These are phyloP conservation scores for Nothoprocta pentlandii DNA, from an alignment of 2,113 vertebrate genomes.

Conservation along the genomic window DNA sequence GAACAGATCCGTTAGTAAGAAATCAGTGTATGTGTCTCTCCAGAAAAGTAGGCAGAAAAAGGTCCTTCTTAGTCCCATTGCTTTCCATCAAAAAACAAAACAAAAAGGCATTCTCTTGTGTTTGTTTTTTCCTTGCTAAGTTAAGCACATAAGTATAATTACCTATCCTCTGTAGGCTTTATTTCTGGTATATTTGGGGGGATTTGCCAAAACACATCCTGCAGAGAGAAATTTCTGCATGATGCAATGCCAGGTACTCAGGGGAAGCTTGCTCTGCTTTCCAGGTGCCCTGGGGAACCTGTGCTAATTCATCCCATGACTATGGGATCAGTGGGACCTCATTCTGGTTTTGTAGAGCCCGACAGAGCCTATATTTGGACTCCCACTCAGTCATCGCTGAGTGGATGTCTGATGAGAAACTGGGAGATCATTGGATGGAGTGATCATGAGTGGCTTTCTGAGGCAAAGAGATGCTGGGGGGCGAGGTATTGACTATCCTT, in stretches of 20 bases:
- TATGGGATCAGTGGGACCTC: background rate
- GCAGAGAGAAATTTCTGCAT: background rate
- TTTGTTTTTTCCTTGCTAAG: background rate
- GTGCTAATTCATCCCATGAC: background rate
- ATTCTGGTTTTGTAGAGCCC: background rate
- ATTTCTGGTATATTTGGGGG: background rate
- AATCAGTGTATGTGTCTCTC: background rate
- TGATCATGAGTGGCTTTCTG: background rate
- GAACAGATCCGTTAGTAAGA: background rate
- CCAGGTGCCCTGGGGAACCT: background rate
- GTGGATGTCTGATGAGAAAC: background rate
- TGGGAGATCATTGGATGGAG: background rate
- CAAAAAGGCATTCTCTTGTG: rapidly evolving
- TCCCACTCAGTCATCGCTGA: background rate
- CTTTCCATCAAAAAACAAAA: background rate
- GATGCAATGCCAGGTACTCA: background rate
- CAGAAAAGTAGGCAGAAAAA: background rate
- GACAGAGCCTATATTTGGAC: background rate
- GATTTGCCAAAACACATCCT: background rate
- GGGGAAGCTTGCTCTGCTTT: background rate
- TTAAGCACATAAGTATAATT: background rate
- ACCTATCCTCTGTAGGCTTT: background rate
- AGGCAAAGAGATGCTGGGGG: background rate
- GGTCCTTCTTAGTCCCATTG: background rate
- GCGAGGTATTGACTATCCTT: background rate